Base-by-base conservation (phyloP, 2,797 vertebrate genomes). In the Podarcis lilfordi region DNA sequence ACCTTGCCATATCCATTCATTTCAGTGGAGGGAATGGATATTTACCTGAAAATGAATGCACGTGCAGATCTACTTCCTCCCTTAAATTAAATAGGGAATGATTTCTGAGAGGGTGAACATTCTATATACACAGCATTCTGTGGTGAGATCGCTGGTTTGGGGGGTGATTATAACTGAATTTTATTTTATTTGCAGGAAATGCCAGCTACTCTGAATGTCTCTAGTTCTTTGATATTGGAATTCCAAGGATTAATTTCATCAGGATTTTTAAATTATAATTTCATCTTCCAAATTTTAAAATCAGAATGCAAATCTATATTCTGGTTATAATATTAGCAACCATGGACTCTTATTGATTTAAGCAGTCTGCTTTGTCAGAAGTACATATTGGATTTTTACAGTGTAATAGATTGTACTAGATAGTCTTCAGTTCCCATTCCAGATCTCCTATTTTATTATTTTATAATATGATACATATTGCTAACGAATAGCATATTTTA, bases 141-240 rank as follows among this genome's bases (percentile, higher is more conserved):
- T 32, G 55, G 27, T 15, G 29, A 87, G 81, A 32, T 68, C 5
- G 3, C 21, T 13, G 11, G 37, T 19, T 32, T 25, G 23, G 19
- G 35, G 3, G 19, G 37, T 32, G 4, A 74, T 15, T 0, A 0
- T n/a, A 29, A 1, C 27, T 3, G 32, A 40, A 64, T 61, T 69
- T 32, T 27, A 1, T 72, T 79, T 25, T 21, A 13, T 25, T 40
- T 43, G 0, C 5, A 25, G 2, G 21, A 1, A 1, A 15, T 61
- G 59, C 66, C 19, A 32, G 0, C 21, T 21, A 29, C 43, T 78
- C 21, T 19, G 74, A 79, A 78, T 88, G 17, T 59, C 10, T 27
- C 37, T 66, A 9, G 55, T 61, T 74, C 35, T 75, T 35, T 1
- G 4, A 80, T 35, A 40, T 35, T 27, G 25, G 23, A 15, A 25